Conservation (phyloP, 2,113 vertebrate species). For the Etheostoma spectabile region DNA sequence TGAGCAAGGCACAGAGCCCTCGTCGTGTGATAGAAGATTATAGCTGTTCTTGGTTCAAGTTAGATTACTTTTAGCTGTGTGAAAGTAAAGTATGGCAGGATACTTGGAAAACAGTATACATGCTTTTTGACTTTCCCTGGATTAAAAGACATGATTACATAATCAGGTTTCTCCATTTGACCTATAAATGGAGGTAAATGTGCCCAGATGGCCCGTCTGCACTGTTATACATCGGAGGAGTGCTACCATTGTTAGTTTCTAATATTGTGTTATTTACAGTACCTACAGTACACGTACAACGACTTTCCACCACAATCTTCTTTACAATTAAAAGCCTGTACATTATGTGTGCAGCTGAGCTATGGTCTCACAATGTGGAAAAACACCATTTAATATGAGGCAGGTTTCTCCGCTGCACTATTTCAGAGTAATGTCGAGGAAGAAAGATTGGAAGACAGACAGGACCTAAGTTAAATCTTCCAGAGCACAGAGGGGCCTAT, state of each 20-base stretch:
- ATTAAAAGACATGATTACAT: constrained; percentile 34
- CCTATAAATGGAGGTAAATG: constrained; percentile 16
- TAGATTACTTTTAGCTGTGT: background rate
- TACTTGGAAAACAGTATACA: background rate
- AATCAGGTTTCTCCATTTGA: constrained; percentile 32
- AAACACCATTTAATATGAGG: constrained; percentile 19
- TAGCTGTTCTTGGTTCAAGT: background rate
- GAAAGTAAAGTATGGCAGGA: background rate
- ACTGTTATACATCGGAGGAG: constrained; percentile 13
- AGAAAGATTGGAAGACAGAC: constrained; percentile 56
- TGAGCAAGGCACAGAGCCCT: background rate
- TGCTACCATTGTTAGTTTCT: constrained; percentile 4
- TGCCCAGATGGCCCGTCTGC: constrained; percentile 21
- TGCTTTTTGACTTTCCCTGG: constrained; percentile 3
- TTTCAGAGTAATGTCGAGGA: constrained; percentile 38
- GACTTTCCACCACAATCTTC: background rate
- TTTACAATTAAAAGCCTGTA: constrained; percentile 20
- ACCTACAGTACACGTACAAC: constrained; percentile 14
- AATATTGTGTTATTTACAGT: constrained; percentile 56
- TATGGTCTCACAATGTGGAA: background rate
- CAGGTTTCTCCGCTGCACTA: constrained; percentile 27
- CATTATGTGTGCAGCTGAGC: constrained; percentile 13
- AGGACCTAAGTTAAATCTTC: constrained; percentile 61
- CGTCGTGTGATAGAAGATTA: background rate
- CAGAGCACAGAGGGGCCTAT: constrained; percentile 67